Conservation (phyloP, 2,797 vertebrate genomes). For the Platyrinchus mystaceus region DNA sequence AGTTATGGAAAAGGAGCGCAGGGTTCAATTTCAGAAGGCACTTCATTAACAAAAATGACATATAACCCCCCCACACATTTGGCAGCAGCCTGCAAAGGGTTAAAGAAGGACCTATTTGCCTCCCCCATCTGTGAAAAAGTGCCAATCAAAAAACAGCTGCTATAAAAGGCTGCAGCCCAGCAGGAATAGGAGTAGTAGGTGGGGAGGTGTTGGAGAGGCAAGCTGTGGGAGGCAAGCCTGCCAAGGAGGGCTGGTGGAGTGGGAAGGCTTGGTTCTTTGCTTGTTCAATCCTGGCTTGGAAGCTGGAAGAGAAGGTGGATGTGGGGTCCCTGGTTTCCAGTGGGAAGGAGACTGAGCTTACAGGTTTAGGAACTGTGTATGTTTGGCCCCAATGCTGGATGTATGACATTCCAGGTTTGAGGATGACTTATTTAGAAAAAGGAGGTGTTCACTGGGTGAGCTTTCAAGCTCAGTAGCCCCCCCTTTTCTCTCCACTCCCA, state of each 20-base stretch:
- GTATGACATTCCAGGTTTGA: neutral
- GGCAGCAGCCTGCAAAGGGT: constrained; percentile 60
- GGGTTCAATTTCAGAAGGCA: constrained; percentile 48
- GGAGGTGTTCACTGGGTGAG: neutral
- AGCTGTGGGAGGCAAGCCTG: constrained; percentile 40
- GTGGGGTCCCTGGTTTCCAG: neutral
- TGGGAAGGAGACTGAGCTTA: neutral
- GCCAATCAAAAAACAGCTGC: constrained; percentile 61
- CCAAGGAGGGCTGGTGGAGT: constrained; percentile 23
- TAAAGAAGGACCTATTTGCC: constrained; percentile 64
- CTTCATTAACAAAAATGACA: constrained; percentile 54
- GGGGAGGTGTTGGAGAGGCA: constrained; percentile 50
- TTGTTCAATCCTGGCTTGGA: neutral
- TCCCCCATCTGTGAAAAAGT: constrained; percentile 65
- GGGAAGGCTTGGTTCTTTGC: neutral
- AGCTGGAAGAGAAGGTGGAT: neutral
- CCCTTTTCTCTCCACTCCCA: neutral
- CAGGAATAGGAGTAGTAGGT: constrained; percentile 45
- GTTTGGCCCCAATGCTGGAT: neutral
- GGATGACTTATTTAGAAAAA: neutral
- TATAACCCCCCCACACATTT: constrained; percentile 21
- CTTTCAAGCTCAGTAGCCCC: neutral
- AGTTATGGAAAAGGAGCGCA: neutral
- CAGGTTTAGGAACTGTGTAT: rapidly evolving
- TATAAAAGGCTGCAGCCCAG: constrained; percentile 66